Percentiles rank a stretch among this genome's conserved stretches.
Evolutionary conservation across 2,113 vertebrate genomes (phyloP).

Genomic region (Anhinga anhinga): DNA sequence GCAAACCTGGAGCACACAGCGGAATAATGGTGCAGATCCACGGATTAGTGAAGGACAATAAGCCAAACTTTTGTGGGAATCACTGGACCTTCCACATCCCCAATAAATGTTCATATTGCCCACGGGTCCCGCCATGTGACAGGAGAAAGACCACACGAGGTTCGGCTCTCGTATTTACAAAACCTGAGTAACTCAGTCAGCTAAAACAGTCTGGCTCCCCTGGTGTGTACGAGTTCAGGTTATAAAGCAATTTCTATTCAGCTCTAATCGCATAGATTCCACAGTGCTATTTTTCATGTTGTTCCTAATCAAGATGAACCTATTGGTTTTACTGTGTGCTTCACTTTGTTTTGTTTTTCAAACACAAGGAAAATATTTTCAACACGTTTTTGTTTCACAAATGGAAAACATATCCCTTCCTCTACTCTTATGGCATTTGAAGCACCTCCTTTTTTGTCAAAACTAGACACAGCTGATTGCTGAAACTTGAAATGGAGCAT

Average conservation of each 20-base stretch:
- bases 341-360: background rate
- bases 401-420: background rate
- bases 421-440: background rate
- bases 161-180: background rate
- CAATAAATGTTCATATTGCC: background rate
- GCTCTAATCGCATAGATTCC: background rate
- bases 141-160: background rate
- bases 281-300: background rate
- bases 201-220: background rate
- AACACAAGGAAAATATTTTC: background rate
- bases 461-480: background rate
- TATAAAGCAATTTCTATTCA: slow-evolving; percentile 25
- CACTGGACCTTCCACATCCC: background rate
- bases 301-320: background rate
- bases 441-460: background rate
- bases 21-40: background rate
- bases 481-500: slow-evolving; percentile 5
- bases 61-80: background rate
- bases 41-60: slow-evolving; percentile 20
- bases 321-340: background rate
- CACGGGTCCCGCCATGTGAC: background rate
- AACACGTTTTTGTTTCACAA: background rate
- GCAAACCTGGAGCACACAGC: background rate
- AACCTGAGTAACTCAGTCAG: background rate
- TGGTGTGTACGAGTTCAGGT: background rate